These are phyloP conservation scores for Oryzias dopingdopingensis DNA, from an alignment of 2,797 vertebrate genomes.

Conservation along the genomic window DNA sequence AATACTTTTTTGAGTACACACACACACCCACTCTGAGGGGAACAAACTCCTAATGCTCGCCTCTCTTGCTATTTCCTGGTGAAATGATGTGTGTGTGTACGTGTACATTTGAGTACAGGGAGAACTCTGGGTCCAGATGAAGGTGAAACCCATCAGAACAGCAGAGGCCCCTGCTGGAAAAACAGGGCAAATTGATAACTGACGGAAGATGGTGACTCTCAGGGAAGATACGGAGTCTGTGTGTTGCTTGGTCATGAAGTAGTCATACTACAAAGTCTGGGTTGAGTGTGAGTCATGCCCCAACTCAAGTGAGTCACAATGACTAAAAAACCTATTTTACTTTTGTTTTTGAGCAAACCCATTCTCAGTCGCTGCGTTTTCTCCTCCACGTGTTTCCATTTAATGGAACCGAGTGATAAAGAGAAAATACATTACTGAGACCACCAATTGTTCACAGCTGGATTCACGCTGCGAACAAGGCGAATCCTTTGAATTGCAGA, in stretches of 20 bases:
- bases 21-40: slow-evolving; percentile 13
- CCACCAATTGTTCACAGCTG: slow-evolving; percentile 33
- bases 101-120: slow-evolving; percentile 15
- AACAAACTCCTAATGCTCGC: slow-evolving; percentile 21
- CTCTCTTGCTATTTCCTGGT: slow-evolving; percentile 27
- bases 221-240: slow-evolving; percentile 10
- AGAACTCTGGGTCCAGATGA: slow-evolving; percentile 51
- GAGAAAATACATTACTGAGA: slow-evolving; percentile 23
- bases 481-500: slow-evolving; percentile 47
- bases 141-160: slow-evolving; percentile 37
- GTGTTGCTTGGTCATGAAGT: slow-evolving; percentile 35
- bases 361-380: slow-evolving; percentile 3
- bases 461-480: slow-evolving; percentile 38
- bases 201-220: slow-evolving; percentile 47
- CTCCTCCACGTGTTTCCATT: slow-evolving; percentile 11
- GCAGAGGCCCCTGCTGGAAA: slow-evolving; percentile 33
- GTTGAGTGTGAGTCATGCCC: slow-evolving; percentile 41
- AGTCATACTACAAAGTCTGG: slow-evolving; percentile 30
- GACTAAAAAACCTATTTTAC: slow-evolving; percentile 25
- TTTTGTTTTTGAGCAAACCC: slow-evolving; percentile 10
- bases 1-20: slow-evolving; percentile 5
- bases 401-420: slow-evolving; percentile 41
- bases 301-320: slow-evolving; percentile 40
- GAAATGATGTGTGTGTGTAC: slow-evolving; percentile 38
- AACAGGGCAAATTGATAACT: slow-evolving; percentile 52